Evolutionary conservation across 2,797 vertebrate genomes (phyloP), one percentile per base, ranked within the genome.

Genomic region (Eulemur albifrons): DNA sequence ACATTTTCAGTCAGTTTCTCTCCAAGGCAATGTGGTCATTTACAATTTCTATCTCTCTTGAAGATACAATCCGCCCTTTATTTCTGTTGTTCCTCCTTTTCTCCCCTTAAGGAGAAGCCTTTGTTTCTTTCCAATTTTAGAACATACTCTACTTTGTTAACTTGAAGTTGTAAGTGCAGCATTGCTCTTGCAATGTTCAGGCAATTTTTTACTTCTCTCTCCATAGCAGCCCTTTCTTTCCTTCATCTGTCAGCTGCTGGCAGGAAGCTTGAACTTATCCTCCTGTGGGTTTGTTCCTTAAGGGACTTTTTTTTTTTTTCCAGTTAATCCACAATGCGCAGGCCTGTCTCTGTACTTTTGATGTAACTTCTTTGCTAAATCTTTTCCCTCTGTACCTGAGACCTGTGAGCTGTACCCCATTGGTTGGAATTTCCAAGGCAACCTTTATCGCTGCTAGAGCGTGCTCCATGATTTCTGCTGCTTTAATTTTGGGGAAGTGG

Each of bases 401-500:
- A 83, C 35, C 70, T 21, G 20, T 69, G 69, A 93, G 48, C 20
- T 61, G 2, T 23, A 59, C 50, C 21, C 57, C 10, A 11, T 65
- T 72, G 77, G 57, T 48, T 93, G 79, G 93, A 88, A 76, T 88
- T 88, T 76, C 67, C 73, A 93, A 57, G 63, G 6, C 38, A 85
- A 21, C 17, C 3, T 75, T 96, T 59, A 76, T 45, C 63, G 35
- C 11, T 63, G 59, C 43, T 77, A 23, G 3, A 40, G n/a, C 43
- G 15, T 75, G 50, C 27, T 5, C 11, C 40, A 69, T 85, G 59
- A 77, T 90, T 88, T 92, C 85, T 67, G 10, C 23, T 27, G 76
- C 87, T 97, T 69, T 88, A 85, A 93, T 96, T 96, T 96, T 21
- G 77, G 84, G n/a, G 8, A 91, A 69, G 27, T 77, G 38, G 27